Conservation (phyloP, 2,888 invertebrate species). For the Megalurothrips usitatus region DNA sequence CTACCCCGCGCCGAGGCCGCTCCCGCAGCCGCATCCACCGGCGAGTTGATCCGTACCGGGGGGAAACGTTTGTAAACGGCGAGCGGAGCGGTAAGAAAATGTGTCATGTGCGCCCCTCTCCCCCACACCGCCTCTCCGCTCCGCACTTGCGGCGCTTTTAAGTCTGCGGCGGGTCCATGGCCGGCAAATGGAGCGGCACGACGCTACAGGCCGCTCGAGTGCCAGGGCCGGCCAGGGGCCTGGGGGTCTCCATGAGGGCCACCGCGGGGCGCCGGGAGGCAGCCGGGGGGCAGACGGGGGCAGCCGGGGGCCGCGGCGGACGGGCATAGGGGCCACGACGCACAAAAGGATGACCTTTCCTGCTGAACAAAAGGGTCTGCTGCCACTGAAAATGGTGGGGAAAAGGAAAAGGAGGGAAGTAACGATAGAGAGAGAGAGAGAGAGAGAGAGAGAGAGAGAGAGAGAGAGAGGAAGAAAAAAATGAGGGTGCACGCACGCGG, state of each 20-base stretch:
- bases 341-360: constrained; percentile 8
- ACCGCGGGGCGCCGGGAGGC: neutral
- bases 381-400: neutral
- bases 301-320: too few relatives aligned
- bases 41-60: too few relatives aligned
- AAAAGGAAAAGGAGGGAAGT: neutral
- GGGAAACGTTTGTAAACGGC: too few relatives aligned
- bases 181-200: neutral
- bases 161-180: neutral
- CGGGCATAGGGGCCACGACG: neutral
- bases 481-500: too few relatives aligned
- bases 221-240: neutral
- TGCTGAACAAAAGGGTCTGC: neutral
- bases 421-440: neutral
- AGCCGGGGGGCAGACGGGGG: too few relatives aligned
- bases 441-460: neutral
- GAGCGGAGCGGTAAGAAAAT: too few relatives aligned
- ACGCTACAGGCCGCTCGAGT: neutral
- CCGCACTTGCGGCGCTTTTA: neutral
- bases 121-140: neutral
- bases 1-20: too few relatives aligned
- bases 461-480: neutral
- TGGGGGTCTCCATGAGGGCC: neutral
- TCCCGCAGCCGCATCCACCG: too few relatives aligned
- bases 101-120: neutral